phyloP scores from a whole-genome alignment of 2,888 invertebrate genomes.

The Asteroscopus sphinx region DNA sequence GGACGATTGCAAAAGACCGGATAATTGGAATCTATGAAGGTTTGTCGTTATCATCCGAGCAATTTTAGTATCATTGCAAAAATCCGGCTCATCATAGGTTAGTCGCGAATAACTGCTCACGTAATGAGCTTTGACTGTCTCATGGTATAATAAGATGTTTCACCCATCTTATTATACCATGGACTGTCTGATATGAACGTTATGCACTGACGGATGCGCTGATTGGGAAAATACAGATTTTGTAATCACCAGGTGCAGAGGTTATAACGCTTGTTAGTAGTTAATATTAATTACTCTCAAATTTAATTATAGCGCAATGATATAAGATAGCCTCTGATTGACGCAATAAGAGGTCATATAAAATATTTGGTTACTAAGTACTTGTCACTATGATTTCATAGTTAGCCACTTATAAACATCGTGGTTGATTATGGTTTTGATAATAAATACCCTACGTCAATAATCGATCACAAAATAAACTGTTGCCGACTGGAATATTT shows the following conservation, averaged over 20 bases:
- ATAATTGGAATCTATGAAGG: too few relatives aligned
- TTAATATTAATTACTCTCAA: slow-evolving; percentile 35
- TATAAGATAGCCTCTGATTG: slow-evolving; percentile 72
- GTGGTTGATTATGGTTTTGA: slow-evolving; percentile 47
- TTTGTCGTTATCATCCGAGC: too few relatives aligned
- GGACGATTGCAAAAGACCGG: too few relatives aligned
- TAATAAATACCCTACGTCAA: slow-evolving; percentile 42
- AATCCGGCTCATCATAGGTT: too few relatives aligned
- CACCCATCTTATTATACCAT: too few relatives aligned
- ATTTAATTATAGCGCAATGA: slow-evolving; percentile 43
- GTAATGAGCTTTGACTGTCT: too few relatives aligned
- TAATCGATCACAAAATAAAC: slow-evolving; percentile 23
- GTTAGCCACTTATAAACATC: slow-evolving; percentile 51
- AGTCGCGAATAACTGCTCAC: too few relatives aligned
- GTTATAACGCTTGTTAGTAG: slow-evolving; percentile 25
- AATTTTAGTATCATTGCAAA: too few relatives aligned
- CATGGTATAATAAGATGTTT: too few relatives aligned
- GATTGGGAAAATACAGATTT: slow-evolving; percentile 7
- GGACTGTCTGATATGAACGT: too few relatives aligned
- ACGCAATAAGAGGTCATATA: slow-evolving; percentile 72
- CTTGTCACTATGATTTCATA: slow-evolving; percentile 56
- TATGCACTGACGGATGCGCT: too few relatives aligned
- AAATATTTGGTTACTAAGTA: slow-evolving; percentile 62
- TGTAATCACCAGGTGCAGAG: slow-evolving; percentile 27
- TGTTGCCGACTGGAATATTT: slow-evolving; percentile 46